Base-by-base conservation (phyloP, 2,888 invertebrate species). In the Miltochrista miniata region DNA sequence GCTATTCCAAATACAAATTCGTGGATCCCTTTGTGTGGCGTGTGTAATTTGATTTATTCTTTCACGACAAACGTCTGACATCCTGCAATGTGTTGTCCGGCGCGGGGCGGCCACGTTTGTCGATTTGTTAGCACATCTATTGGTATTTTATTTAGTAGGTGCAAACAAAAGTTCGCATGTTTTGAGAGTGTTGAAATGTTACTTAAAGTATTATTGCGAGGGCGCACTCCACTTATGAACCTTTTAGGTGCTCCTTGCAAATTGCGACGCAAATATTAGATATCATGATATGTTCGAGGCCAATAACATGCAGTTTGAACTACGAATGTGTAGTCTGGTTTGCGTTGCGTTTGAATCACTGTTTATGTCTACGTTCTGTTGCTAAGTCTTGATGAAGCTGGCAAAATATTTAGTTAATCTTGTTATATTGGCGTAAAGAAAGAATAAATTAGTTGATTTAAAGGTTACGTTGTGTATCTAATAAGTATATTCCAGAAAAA, bases 41-140 rank as follows among this genome's bases (percentile, higher is more conserved):
- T 77, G 83, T 86, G 87, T 87, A 88, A 90, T 90, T 90, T 91
- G 88, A 89, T 89, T 90, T 91, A 89, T 91, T 89, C 82, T 79
- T 84, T 80, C 79, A 85, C 76, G 84, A 82, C 86, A 84, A 81
- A 84, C 78, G 77, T 70, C 81, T 81, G 81, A 86, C 89, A 85
- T 88, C 87, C 86, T 85, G 83, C 74, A 77, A 76, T 70, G 73
- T 67, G 47, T 66, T 64, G 64, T 64, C 61, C 62, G 63, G 51
- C 12, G 56, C 46, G 61, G 66, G 72, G 77, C 83, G 85, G 85
- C 77, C 62, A 75, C 81, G 83, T 87, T 89, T 89, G 87, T 86
- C 73, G 77, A 82, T 88, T 87, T 87, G 86, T 88, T 88, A 85
- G 84, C 85, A 85, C 82, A 64, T 84, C 83, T 82, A 80, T 86